These are phyloP conservation scores for Mizuhopecten yessoensis DNA, from an alignment of 1,140 invertebrate species.

Conservation along the genomic window DNA sequence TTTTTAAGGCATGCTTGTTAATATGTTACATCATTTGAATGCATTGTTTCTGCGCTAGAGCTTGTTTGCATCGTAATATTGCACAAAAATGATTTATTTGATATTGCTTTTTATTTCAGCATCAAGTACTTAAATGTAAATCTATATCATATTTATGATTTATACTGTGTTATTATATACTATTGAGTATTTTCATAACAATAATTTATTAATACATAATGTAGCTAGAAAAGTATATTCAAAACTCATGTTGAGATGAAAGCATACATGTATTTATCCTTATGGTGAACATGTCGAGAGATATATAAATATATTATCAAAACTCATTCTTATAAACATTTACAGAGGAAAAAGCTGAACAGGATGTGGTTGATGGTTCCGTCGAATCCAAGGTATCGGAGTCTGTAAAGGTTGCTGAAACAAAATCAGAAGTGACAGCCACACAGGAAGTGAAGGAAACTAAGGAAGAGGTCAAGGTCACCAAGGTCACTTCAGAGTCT, in stretches of 20 bases:
- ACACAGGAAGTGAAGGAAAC: background rate
- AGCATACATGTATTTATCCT: too few relatives aligned
- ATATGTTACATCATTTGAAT: background rate
- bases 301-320: too few relatives aligned
- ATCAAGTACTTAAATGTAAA: too few relatives aligned
- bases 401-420: background rate
- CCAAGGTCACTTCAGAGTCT: constrained; percentile 7
- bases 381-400: background rate
- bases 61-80: background rate
- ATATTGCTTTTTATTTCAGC: background rate
- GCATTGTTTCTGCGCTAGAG: background rate
- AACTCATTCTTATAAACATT: background rate
- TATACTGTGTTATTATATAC: too few relatives aligned
- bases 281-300: too few relatives aligned
- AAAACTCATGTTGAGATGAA: too few relatives aligned
- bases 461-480: constrained; percentile 22
- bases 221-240: too few relatives aligned
- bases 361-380: background rate
- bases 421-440: background rate
- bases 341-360: constrained; percentile 20
- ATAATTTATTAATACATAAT: too few relatives aligned
- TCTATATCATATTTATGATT: too few relatives aligned
- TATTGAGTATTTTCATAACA: background rate
- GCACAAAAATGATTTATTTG: too few relatives aligned
- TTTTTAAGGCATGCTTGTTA: background rate